phyloP scores from a whole-genome alignment of 2,113 vertebrate genomes.

The Oreotrochilus melanogaster region DNA sequence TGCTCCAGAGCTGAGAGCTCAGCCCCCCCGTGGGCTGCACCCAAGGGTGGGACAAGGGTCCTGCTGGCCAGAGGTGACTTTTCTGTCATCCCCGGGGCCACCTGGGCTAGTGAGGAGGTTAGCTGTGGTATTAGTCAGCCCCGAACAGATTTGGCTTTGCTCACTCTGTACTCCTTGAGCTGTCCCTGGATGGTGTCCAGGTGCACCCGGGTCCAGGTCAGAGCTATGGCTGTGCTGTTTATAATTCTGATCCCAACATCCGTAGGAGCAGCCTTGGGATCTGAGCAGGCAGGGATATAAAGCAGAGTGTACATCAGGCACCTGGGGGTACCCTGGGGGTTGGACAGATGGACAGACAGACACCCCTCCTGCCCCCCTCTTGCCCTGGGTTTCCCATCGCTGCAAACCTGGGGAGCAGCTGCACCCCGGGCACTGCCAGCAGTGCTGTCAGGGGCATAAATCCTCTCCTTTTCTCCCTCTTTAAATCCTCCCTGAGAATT shows the following conservation, averaged over 20 bases:
- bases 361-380: background rate
- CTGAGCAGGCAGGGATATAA: conserved; percentile 73
- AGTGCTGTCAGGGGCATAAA: background rate
- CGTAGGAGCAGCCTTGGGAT: conserved; percentile 87
- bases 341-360: background rate
- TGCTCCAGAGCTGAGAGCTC: background rate
- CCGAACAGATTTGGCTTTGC: background rate
- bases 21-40: background rate
- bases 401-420: accelerated
- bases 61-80: background rate
- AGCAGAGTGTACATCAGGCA: background rate
- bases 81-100: conserved; percentile 45
- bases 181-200: conserved; percentile 88
- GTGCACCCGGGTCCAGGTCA: conserved; percentile 91
- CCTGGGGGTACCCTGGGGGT: background rate
- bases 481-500: background rate
- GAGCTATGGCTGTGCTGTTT: conserved; percentile 85
- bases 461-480: background rate
- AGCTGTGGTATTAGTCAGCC: conserved; percentile 16
- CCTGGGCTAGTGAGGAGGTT: background rate
- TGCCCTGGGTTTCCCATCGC: accelerated
- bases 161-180: conserved; percentile 95
- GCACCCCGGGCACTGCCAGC: accelerated
- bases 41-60: no score
- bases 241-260: conserved; percentile 86